Evolutionary conservation across 1,140 invertebrate genomes (phyloP), one percentile per base, ranked within the genome.

Genomic region (Calycopis cecrops): DNA sequence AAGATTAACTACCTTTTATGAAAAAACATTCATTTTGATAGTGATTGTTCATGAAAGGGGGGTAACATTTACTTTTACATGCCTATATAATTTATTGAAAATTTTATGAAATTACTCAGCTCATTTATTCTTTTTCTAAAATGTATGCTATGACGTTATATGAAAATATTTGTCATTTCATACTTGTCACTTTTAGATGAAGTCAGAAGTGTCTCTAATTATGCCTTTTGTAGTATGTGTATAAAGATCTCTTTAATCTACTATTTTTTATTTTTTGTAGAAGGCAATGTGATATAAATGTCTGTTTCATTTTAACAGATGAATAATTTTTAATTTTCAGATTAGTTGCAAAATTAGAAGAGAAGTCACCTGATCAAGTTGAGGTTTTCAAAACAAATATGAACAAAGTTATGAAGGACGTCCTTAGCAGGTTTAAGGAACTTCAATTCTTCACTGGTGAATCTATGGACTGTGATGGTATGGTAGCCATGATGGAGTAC

Each of bases 361-460:
- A 96, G 76, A 92, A 89, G 17, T 73, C 91, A 14, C 95, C 94
- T 17, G 93, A 95, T 68, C 93, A 97, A 90, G 94, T 97, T 57
- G 94, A 96, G 10, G 87, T 94, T 14, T 96, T 97, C 80, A 98
- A 98, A 85, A 94, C 91, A 10, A 98, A 98, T 78, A 95, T 97
- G 88, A 97, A 97, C 85, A 96, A 96, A 91, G 96, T 96, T 47
- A 97, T 98, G 93, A 98, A 98, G 78, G 96, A 98, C 63, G 93
- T 98, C 66, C 87, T 98, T 38, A 89, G 92, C 35, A 94, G 96
- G 84, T 97, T 98, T 89, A 97, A 97, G 76, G 97, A 98, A 55
- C 89, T 97, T 17, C 95, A 98, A 75, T 98, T 98, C 77, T 99
- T 97, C 88, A 97, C 96, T 58, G 97, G 97, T 34, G 96, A 98